These are phyloP conservation scores for Lycocerus yunnanus DNA, from an alignment of 2,888 invertebrate genomes.

Conservation along the genomic window DNA sequence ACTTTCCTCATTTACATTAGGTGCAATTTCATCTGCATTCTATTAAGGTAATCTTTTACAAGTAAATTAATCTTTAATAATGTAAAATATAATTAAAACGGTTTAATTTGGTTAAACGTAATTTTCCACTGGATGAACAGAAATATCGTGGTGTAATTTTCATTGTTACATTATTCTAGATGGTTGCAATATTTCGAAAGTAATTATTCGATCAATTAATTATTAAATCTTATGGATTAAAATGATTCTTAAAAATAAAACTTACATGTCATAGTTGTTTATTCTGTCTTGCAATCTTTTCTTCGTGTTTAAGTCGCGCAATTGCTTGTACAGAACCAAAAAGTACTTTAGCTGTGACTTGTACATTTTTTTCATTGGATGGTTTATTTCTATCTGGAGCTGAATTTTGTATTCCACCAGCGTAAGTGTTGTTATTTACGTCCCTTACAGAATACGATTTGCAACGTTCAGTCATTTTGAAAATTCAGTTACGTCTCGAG, in stretches of 20 bases:
- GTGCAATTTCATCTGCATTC: neutral
- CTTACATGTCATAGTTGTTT: slow-evolving; percentile 56
- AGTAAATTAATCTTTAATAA: neutral
- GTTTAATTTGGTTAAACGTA: neutral
- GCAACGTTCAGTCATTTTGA: slow-evolving; percentile 63
- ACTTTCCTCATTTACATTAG: neutral
- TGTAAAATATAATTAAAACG: neutral
- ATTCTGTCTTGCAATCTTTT: slow-evolving; percentile 67
- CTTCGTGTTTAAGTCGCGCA: slow-evolving; percentile 74
- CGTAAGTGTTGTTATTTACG: slow-evolving; percentile 65
- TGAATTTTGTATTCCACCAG: slow-evolving; percentile 46
- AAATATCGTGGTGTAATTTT: neutral
- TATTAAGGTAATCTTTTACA: neutral
- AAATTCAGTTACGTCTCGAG: neutral
- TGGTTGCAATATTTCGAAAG: neutral
- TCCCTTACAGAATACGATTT: slow-evolving; percentile 58
- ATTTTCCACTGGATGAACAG: neutral
- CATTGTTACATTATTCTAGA: neutral
- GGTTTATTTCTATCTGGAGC: slow-evolving; percentile 39
- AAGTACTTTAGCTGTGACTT: slow-evolving; percentile 75
- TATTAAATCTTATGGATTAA: neutral
- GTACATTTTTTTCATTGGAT: slow-evolving; percentile 48
- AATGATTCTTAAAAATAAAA: neutral
- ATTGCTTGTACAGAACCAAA: slow-evolving; percentile 75
- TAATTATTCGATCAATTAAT: neutral